Conservation (phyloP, 2,797 vertebrate species). For the Cirrhinus molitorella region DNA sequence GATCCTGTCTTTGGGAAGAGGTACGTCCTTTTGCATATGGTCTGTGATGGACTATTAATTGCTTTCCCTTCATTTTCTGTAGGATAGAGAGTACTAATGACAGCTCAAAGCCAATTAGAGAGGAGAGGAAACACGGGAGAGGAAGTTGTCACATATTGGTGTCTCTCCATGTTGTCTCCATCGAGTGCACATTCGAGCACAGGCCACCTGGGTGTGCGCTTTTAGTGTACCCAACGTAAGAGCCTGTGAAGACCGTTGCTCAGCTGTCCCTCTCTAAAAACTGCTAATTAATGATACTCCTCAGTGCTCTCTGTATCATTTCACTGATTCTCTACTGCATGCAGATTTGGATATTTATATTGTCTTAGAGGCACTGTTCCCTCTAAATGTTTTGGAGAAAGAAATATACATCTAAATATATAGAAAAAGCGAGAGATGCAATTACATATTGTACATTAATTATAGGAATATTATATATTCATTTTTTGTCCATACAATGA, state of each 20-base stretch:
- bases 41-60: conserved; percentile 80
- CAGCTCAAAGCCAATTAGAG: conserved; percentile 82
- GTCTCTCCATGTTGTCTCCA: conserved; percentile 41
- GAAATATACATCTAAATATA: too few species aligned
- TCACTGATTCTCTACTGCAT: background rate
- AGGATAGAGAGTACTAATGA: conserved; percentile 78
- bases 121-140: conserved; percentile 72
- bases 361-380: background rate
- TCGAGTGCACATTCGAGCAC: conserved; percentile 19
- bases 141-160: conserved; percentile 73
- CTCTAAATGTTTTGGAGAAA: too few species aligned
- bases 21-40: conserved; percentile 79
- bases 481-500: too few species aligned
- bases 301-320: conserved; percentile 6
- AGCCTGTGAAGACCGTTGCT: conserved; percentile 32
- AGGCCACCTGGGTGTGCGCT: conserved; percentile 45
- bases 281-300: conserved; percentile 44
- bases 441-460: too few species aligned
- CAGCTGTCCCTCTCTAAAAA: conserved; percentile 30
- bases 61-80: conserved; percentile 68
- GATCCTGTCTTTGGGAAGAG: conserved; percentile 69
- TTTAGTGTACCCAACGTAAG: conserved; percentile 9
- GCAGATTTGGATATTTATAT: background rate
- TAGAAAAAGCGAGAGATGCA: too few species aligned
- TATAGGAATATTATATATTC: too few species aligned